These are phyloP conservation scores for Sarcophaga carnaria DNA, from an alignment of 2,888 invertebrate genomes.

Conservation along the genomic window DNA sequence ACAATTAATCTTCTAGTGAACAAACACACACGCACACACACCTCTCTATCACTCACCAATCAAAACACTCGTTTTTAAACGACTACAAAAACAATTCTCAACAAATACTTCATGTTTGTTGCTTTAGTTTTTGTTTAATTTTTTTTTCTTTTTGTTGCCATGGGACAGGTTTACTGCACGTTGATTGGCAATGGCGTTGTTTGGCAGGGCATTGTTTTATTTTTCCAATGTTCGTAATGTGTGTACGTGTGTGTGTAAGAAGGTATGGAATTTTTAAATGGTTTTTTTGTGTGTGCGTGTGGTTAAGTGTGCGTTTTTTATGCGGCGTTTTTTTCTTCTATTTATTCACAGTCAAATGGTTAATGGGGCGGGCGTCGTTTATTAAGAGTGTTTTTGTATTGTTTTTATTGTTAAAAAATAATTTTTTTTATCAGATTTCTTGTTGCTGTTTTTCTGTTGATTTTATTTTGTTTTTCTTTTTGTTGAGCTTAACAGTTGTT, in stretches of 20 bases:
- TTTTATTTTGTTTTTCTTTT: slow-evolving; percentile 39
- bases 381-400: slow-evolving; percentile 27
- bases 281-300: slow-evolving; percentile 24
- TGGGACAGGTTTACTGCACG: neutral
- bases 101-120: slow-evolving; percentile 61
- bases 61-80: slow-evolving; percentile 22
- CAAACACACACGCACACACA: slow-evolving; percentile 1
- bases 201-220: slow-evolving; percentile 8
- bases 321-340: neutral
- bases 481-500: slow-evolving; percentile 52
- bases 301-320: slow-evolving; percentile 21
- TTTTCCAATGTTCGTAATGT: neutral
- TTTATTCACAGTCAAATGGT: slow-evolving; percentile 39
- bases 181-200: slow-evolving; percentile 44
- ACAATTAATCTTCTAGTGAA: slow-evolving; percentile 33
- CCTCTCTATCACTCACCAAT: slow-evolving; percentile 45
- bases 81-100: slow-evolving; percentile 59
- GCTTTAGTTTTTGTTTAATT: neutral
- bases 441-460: slow-evolving; percentile 30
- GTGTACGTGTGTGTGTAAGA: slow-evolving; percentile 25
- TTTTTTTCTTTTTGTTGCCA: slow-evolving; percentile 23
- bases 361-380: slow-evolving; percentile 57
- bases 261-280: neutral
- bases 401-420: slow-evolving; percentile 59
- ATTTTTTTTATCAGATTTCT: slow-evolving; percentile 58